Percentiles rank a stretch among this genome's conserved stretches.
Conservation (phyloP, 2,113 vertebrate species). For the Eclectus roratus region DNA sequence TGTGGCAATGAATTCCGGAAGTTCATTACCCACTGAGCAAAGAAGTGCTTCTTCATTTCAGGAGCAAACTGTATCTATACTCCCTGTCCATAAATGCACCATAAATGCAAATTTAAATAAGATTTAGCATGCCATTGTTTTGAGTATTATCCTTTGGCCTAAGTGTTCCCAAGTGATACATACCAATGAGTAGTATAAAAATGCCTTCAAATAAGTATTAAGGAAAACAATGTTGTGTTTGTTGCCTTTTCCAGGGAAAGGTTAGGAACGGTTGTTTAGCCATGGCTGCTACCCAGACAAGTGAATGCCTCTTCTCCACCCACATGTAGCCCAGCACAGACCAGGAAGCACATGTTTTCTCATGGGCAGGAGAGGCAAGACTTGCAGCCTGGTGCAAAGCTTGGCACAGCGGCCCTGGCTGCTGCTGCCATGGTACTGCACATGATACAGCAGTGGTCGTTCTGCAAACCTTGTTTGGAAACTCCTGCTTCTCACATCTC, state of each 20-base stretch:
- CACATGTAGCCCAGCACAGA: neutral
- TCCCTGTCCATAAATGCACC: neutral
- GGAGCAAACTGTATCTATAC: neutral
- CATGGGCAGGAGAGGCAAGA: fast-evolving
- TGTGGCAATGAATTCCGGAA: neutral
- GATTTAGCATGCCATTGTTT: neutral
- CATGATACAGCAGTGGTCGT: neutral
- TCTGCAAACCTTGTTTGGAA: neutral
- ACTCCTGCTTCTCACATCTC: neutral
- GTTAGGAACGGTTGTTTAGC: neutral
- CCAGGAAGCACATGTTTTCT: neutral
- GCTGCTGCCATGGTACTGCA: neutral
- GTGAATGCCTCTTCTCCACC: neutral
- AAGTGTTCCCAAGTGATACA: neutral
- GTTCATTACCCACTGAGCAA: neutral
- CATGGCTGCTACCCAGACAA: neutral
- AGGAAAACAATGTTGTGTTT: neutral
- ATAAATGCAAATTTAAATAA: neutral
- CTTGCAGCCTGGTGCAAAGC: neutral
- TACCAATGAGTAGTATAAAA: neutral
- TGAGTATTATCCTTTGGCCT: neutral
- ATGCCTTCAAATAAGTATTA: neutral
- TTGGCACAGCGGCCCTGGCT: fast-evolving
- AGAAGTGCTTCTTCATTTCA: neutral
- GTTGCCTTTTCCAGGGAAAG: neutral